Percentiles rank a stretch among this genome's conserved stretches.
phyloP scores from a whole-genome alignment of 2,797 vertebrate species.

The Antrozous pallidus region DNA sequence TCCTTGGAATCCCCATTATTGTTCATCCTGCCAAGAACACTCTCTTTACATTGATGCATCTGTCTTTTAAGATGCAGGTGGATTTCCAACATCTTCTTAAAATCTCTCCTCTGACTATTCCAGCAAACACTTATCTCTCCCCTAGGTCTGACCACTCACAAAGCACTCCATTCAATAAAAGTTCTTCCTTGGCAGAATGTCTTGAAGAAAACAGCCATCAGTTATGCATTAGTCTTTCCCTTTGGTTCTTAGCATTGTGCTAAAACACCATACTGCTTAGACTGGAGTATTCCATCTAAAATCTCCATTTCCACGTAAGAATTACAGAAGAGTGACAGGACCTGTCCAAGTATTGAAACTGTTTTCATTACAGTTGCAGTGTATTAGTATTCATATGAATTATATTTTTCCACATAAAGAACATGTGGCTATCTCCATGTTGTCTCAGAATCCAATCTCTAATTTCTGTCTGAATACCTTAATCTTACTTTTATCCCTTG shows the following conservation, averaged over 20 bases:
- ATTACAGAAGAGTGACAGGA: neutral
- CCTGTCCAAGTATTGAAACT: neutral
- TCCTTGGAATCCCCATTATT: neutral
- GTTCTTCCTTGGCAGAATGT: neutral
- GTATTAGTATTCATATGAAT: neutral
- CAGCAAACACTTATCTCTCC: neutral
- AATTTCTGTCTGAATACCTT: neutral
- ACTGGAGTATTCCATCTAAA: neutral
- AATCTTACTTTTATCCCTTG: neutral
- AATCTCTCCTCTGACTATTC: neutral
- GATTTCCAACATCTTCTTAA: neutral
- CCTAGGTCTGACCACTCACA: neutral
- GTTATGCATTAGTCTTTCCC: neutral
- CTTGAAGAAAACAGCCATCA: neutral
- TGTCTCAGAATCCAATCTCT: neutral
- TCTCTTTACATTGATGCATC: neutral
- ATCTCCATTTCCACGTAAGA: neutral
- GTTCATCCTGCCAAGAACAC: neutral
- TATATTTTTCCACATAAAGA: neutral
- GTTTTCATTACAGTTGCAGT: neutral
- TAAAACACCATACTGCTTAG: neutral
- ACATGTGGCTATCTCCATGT: neutral
- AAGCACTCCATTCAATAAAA: neutral
- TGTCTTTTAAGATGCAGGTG: neutral
- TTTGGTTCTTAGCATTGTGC: neutral